Evolutionary conservation across 2,888 invertebrate genomes (phyloP), one percentile per base, ranked within the genome.

Genomic region (Rhamnusium bicolor): DNA sequence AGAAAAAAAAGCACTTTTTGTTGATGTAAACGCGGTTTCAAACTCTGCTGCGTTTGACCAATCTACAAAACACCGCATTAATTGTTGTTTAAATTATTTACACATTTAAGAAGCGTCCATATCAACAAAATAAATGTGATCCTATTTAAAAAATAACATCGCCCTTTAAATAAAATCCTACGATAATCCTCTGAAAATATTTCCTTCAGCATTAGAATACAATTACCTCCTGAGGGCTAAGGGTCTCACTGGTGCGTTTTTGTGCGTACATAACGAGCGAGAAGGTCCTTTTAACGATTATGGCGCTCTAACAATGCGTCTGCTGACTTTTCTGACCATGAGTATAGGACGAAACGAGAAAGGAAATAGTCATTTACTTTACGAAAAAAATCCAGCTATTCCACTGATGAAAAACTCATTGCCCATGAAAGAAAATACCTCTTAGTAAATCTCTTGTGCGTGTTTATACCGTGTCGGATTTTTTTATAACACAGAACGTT

Each of bases 341-440:
- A 12, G 67, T 27, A 46, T 14, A 40, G 54, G 24, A 32, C 32
- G 65, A 29, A 32, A 46, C 29, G 67, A 56, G 67, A 56, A 56
- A 67, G 67, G 56, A 67, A 67, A 53, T 8, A 65, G 67, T 46
- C 67, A 27, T 67, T 67, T 46, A 56, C 67, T 40, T 54, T 54
- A 19, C 32, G 67, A 40, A 51, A 65, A n/a, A 56, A 67, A 67
- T 67, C 67, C 51, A 14, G 46, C 67, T 46, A 67, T 67, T 67
- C 56, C 67, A 27, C 67, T 56, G 67, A 67, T 67, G 67, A 67
- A 67, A 67, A 67, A 54, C 67, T 67, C 46, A 67, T 67, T 46
- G 56, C 56, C 67, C 67, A 27, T 56, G 56, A 67, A 67, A 29
- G 67, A 67, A 46, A 56, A 46, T 56, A 46, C 67, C 67, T 46